Evolutionary conservation across 2,797 vertebrate genomes (phyloP), one percentile per base, ranked within the genome.

Genomic region (Gephyroberyx darwinii): DNA sequence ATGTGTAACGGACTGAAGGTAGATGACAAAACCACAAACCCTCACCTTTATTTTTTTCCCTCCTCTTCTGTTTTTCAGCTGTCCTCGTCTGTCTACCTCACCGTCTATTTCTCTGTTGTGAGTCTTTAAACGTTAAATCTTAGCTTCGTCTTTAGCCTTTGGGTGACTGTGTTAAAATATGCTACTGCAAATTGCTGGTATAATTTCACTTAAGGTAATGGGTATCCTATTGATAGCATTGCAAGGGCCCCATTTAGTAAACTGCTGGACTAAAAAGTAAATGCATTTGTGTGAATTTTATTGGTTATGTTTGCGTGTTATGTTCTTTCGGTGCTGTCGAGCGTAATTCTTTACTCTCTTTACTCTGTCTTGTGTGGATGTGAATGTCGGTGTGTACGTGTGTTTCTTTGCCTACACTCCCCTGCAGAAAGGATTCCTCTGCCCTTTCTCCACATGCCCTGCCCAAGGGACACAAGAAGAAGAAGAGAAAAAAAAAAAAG

Each of bases 371-470:
- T 10, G 39, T 66, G 37, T 61, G 56, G 13, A 39, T 39, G 62
- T 67, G 65, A 17, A 33, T 45, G 52, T 8, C 41, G 31, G 55
- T 59, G 41, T 69, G 33, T 17, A 5, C n/a, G n/a, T 65, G 62
- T 52, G 31, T 35, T 13, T 19, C 17, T 14, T 17, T 48, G 62
- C 19, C 13, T 39, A 14, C 14, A 47, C 20, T 17, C 17, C 17
- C 55, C 60, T 33, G 66, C 67, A 77, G 82, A 78, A 75, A 66
- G 50, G 62, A 81, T 78, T 65, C 71, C 51, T 75, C 51, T 84
- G 71, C 65, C 75, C 75, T 85, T 65, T 77, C 64, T 65, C 70
- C 54, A 60, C 65, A 71, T 74, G 51, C 35, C 54, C 35, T 17
- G 69, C 85, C 78, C 74, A 64, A 30, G 83, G 75, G 69, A 84